A percentile compares a stretch with the other conserved stretches of the same genome.
Evolutionary conservation across 2,113 vertebrate species (phyloP).

Genomic region (Muscicapa adusta): DNA sequence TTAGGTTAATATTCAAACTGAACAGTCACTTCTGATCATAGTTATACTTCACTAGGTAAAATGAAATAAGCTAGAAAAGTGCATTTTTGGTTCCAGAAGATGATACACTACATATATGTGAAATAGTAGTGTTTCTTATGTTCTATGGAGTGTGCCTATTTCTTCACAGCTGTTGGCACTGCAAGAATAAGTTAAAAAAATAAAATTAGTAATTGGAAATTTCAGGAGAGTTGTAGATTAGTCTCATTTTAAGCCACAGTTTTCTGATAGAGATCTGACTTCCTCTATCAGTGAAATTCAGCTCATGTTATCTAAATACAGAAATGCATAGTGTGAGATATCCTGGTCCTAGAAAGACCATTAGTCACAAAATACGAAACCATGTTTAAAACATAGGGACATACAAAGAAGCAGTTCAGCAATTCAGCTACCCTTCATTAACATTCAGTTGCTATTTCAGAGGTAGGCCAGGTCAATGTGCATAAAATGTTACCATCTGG

Average conservation of each 20-base stretch:
- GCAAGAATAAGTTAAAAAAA: background rate
- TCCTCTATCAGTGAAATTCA: background rate
- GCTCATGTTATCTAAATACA: background rate
- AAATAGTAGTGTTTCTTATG: background rate
- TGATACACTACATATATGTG: background rate
- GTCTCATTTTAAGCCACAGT: background rate
- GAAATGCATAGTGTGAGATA: background rate
- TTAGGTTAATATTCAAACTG: background rate
- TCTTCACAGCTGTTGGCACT: background rate
- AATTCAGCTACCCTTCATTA: constrained; percentile 26
- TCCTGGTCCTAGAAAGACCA: background rate
- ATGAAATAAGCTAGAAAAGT: background rate
- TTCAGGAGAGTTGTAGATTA: background rate
- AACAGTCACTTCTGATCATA: background rate
- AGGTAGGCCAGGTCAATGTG: constrained; percentile 35
- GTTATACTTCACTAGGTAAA: background rate
- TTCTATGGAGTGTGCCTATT: fast-evolving
- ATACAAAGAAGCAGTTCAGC: background rate
- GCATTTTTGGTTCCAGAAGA: background rate
- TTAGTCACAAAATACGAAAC: background rate
- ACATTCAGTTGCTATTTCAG: constrained; percentile 45
- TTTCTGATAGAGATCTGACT: background rate
- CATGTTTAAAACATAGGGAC: background rate
- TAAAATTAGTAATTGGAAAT: background rate
- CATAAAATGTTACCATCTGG: constrained; percentile 50